Evolutionary conservation across 2,888 invertebrate genomes (phyloP).

Genomic region (Hypena proboscidalis): DNA sequence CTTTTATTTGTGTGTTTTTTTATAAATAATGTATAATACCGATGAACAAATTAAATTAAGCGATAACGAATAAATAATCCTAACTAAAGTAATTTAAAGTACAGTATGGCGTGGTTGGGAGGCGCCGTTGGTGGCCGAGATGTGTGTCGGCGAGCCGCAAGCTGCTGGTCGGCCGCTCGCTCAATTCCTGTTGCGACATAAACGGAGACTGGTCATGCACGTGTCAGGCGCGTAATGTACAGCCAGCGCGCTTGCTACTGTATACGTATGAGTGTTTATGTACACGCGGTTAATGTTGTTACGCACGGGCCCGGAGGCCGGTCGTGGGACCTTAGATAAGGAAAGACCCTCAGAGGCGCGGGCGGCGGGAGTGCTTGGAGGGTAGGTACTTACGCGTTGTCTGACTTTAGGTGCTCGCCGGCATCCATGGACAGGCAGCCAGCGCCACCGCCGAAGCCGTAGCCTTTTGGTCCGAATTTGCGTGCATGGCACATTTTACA

Average conservation of each 20-base stretch:
- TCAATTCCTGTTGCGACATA: constrained; percentile 85
- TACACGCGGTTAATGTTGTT: constrained; percentile 85
- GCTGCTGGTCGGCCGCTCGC: constrained; percentile 77
- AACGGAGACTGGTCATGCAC: constrained; percentile 85
- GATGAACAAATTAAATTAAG: constrained; percentile 84
- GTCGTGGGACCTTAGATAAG: constrained; percentile 83
- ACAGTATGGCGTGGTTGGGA: constrained; percentile 79
- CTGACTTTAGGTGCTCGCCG: constrained; percentile 94
- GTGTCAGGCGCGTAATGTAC: constrained; percentile 84
- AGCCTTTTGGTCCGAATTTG: constrained; percentile 99
- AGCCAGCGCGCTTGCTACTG: constrained; percentile 82
- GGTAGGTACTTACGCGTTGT: constrained; percentile 88
- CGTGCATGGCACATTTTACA: constrained; percentile 99
- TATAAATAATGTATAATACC: constrained; percentile 78
- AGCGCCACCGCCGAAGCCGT: constrained; percentile 99
- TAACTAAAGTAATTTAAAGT: constrained; percentile 82
- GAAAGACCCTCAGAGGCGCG: constrained; percentile 85
- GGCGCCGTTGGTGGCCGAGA: constrained; percentile 80
- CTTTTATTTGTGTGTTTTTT: constrained; percentile 77
- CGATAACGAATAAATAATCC: constrained; percentile 84
- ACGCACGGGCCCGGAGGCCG: constrained; percentile 82
- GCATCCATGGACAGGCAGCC: constrained; percentile 98
- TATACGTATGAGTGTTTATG: constrained; percentile 77
- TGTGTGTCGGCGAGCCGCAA: constrained; percentile 78
- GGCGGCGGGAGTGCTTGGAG: constrained; percentile 77